Evolutionary conservation across 2,888 invertebrate species (phyloP), one percentile per base, ranked within the genome.

Genomic region (Sabatieria punctata): DNA sequence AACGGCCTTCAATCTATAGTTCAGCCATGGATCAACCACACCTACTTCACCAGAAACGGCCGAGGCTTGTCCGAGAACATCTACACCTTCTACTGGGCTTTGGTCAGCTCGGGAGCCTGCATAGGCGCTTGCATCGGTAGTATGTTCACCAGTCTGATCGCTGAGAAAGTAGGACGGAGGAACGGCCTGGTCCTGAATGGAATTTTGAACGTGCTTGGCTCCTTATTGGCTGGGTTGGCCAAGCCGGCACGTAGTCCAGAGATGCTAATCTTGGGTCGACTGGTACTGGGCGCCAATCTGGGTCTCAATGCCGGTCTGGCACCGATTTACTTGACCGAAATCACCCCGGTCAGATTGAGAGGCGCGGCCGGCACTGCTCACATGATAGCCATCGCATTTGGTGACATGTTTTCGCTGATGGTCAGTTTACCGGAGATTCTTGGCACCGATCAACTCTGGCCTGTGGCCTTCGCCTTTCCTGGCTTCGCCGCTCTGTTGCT

Each of bases 291-390:
- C 18, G 67, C 56, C 2, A 57, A 59, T 51, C 50, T 61, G 69
- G 69, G 70, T 21, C 54, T 71, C 24, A 65, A 67, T n/a, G n/a
- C n/a, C n/a, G n/a, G n/a, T n/a, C 50, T 67, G 18, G 59, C 62
- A 8, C 66, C 67, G 1, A 52, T 67, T 44, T 71, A 69, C 51
- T 54, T 71, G 27, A 65, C 68, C 51, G 71, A 71, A 54, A 65
- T 71, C 35, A 64, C 69, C 1, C 62, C 69, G 0, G 51, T 58
- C 1, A 55, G 57, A 26, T 63, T 63, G 27, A 60, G 70, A 4
- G 71, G 71, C 1, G 66, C 67, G 3, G 57, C 70, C 8, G 71
- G 70, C 2, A 67, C 67, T 1, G 50, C 70, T 2, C 68, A 70
- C 53, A 63, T 64, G 53, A 55, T 66, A 2, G 69, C 67, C 4